Percentiles rank a stretch among this genome's conserved stretches.
Conservation (phyloP, 2,113 vertebrate genomes). For the Rhynchomys soricoides region DNA sequence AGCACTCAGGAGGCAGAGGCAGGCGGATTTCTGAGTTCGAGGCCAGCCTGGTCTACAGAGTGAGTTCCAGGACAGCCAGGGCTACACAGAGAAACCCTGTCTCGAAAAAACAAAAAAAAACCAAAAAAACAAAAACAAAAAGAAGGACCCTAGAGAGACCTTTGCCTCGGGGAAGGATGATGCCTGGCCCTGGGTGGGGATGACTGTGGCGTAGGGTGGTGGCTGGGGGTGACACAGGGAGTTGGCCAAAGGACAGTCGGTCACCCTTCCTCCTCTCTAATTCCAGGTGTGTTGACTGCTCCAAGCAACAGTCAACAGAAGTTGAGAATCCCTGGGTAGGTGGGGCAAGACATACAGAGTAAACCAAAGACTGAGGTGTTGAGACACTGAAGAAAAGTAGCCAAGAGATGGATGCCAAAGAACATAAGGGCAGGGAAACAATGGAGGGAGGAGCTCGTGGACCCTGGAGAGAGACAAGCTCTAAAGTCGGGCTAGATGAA, state of each 20-base stretch:
- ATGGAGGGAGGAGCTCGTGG: background rate
- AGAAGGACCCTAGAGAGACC: too few species aligned
- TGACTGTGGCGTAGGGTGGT: background rate
- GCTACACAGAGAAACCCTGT: too few species aligned
- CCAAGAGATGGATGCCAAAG: background rate
- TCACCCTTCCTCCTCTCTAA: background rate
- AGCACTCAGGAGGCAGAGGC: too few species aligned
- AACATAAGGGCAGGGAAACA: background rate
- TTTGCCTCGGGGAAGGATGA: background rate
- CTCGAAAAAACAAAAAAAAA: too few species aligned
- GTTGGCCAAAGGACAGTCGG: background rate
- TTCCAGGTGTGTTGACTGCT: background rate
- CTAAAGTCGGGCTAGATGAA: background rate
- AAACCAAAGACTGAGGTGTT: background rate
- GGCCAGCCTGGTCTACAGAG: too few species aligned
- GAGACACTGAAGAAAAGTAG: background rate
- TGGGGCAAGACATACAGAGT: background rate
- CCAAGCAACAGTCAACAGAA: background rate
- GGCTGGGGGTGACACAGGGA: background rate
- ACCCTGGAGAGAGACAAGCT: background rate
- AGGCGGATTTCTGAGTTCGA: too few species aligned
- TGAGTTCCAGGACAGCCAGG: too few species aligned
- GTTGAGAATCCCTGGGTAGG: background rate
- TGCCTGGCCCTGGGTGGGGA: background rate
- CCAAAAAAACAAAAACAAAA: too few species aligned